Evolutionary conservation across 2,797 vertebrate genomes (phyloP).

Genomic region (Argentina silus): DNA sequence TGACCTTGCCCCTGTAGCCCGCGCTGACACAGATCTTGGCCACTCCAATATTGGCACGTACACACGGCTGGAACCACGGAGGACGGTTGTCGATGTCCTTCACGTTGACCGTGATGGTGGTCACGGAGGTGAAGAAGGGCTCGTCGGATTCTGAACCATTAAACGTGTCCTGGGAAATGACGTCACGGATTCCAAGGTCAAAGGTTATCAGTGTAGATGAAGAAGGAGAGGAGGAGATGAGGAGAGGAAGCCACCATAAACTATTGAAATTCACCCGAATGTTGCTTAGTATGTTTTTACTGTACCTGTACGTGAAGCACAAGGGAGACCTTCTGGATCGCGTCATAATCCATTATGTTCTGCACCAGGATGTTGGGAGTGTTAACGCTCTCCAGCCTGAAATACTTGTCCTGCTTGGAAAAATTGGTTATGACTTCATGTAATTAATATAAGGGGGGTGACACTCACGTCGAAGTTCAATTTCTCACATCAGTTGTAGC

Average conservation of each 20-base stretch:
- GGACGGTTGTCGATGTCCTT: constrained; percentile 81
- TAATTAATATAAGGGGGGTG: no score
- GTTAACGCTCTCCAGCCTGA: constrained; percentile 75
- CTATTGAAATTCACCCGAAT: no score
- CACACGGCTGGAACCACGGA: constrained; percentile 82
- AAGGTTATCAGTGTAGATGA: not conserved
- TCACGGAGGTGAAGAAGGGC: constrained; percentile 75
- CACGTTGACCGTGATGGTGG: constrained; percentile 75
- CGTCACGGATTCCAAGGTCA: not conserved
- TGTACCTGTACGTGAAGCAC: constrained; percentile 78
- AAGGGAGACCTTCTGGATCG: constrained; percentile 75
- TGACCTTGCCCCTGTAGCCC: constrained; percentile 79
- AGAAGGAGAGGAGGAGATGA: no score
- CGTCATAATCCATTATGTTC: constrained; percentile 77
- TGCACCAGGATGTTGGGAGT: constrained; percentile 75
- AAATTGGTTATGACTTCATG: no score
- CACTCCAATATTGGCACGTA: constrained; percentile 61
- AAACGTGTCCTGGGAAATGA: constrained; percentile 71
- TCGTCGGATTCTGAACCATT: constrained; percentile 61
- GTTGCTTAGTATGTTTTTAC: not conserved
- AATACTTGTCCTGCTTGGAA: constrained; percentile 74
- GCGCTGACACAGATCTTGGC: constrained; percentile 78
- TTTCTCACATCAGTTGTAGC: no score
- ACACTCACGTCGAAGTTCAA: no score
- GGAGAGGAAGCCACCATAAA: no score